Evolutionary conservation across 2,888 invertebrate species (phyloP).

Genomic region (Pachliopta kotzebuea): DNA sequence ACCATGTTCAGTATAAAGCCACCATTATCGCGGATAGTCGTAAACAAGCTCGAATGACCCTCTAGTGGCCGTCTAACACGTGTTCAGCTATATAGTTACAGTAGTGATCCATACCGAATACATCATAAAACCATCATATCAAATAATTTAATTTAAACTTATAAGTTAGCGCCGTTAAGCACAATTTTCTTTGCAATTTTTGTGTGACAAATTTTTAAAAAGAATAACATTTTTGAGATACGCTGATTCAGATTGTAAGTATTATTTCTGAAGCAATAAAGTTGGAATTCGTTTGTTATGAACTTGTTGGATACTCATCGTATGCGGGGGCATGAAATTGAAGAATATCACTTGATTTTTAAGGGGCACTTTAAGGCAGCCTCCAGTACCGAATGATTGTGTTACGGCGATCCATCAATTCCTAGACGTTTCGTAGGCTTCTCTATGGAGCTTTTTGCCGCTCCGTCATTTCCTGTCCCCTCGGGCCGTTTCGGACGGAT

Average conservation of each 20-base stretch:
- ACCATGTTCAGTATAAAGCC: conserved; percentile 20
- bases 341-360: conserved; percentile 76
- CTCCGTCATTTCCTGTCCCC: conserved; percentile 73
- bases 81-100: conserved; percentile 56
- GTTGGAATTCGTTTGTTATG: conserved; percentile 5
- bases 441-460: conserved; percentile 69
- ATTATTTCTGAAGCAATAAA: background rate
- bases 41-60: conserved; percentile 61
- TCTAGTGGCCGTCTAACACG: conserved; percentile 75
- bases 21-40: conserved; percentile 43
- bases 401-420: conserved; percentile 76
- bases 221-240: background rate
- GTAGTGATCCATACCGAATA: conserved; percentile 18
- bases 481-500: conserved; percentile 56
- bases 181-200: background rate
- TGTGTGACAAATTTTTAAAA: background rate
- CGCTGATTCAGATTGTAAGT: conserved; percentile 6
- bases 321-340: conserved; percentile 51
- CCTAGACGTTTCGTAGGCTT: conserved; percentile 66
- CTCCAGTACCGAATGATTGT: conserved; percentile 70
- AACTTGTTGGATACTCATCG: conserved; percentile 27
- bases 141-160: conserved; percentile 17
- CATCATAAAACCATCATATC: background rate
- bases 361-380: conserved; percentile 74
- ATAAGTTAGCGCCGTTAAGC: background rate